These are phyloP conservation scores for Aix galericulata DNA, from an alignment of 2,113 vertebrate genomes.

Conservation along the genomic window DNA sequence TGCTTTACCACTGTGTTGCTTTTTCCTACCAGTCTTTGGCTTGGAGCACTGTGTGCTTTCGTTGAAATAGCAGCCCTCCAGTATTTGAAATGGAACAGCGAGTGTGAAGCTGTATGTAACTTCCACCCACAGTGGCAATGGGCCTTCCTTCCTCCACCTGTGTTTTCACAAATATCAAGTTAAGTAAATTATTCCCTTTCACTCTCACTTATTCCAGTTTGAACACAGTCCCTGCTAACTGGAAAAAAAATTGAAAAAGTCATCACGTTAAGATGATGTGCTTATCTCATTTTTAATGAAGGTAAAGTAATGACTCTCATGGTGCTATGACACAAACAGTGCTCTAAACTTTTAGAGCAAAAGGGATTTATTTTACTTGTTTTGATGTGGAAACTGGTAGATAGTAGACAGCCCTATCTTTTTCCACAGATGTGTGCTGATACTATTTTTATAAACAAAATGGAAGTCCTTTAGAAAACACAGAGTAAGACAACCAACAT, in stretches of 20 bases:
- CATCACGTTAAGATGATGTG: neutral
- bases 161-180: neutral
- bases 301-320: neutral
- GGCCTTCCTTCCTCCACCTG: constrained; percentile 27
- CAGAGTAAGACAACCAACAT: neutral
- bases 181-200: neutral
- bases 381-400: neutral
- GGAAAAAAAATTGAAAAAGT: neutral
- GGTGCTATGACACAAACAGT: neutral
- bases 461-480: neutral
- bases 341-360: neutral
- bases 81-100: neutral
- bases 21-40: neutral
- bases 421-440: neutral
- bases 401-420: neutral
- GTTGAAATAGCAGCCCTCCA: neutral
- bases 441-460: neutral
- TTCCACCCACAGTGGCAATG: neutral
- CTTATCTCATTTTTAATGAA: neutral
- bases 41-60: neutral
- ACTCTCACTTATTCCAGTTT: neutral
- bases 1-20: neutral
- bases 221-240: neutral
- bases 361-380: neutral
- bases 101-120: neutral